Evolutionary conservation across 2,797 vertebrate genomes (phyloP).

Genomic region (Falco berigora): DNA sequence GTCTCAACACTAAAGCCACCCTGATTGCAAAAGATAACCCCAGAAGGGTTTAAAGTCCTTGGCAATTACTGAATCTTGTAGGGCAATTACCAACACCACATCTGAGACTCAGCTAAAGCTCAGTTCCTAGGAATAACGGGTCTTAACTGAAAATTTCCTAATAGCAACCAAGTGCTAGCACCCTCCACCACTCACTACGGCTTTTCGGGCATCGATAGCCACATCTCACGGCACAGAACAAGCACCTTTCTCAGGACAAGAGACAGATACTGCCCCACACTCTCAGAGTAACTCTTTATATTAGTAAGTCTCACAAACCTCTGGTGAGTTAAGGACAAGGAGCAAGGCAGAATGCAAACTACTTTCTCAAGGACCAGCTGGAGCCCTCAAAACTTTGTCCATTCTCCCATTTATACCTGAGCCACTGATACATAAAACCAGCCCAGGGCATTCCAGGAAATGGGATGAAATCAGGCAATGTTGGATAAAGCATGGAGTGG

Average conservation of each 20-base stretch:
- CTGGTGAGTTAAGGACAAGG: background rate
- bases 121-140: background rate
- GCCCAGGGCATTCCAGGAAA: background rate
- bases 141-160: background rate
- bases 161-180: background rate
- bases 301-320: background rate
- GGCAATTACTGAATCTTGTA: background rate
- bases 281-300: background rate
- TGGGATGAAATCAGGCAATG: background rate
- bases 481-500: background rate
- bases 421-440: background rate
- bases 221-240: background rate
- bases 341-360: background rate
- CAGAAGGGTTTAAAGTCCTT: background rate
- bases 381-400: background rate
- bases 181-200: background rate
- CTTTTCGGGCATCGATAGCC: background rate
- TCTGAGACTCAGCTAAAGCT: background rate
- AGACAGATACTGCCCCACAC: background rate
- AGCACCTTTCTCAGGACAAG: background rate
- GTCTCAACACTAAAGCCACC: background rate
- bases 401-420: background rate
- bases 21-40: background rate
- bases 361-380: background rate
- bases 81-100: background rate